phyloP scores from a whole-genome alignment of 2,888 invertebrate species.

The Ennomos erosarius region DNA sequence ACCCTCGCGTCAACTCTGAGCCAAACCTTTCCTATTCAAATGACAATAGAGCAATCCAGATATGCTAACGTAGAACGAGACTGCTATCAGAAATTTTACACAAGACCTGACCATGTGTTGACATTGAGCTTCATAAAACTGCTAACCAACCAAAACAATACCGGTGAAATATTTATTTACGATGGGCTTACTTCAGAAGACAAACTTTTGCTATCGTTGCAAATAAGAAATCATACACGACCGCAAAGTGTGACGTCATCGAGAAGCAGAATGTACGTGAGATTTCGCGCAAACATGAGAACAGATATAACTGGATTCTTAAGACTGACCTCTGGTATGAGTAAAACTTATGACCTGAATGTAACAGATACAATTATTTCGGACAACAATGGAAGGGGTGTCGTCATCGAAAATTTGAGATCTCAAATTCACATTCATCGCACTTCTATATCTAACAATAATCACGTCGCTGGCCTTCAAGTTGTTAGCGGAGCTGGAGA shows the following conservation, averaged over 20 bases:
- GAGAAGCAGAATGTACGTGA: slow-evolving; percentile 91
- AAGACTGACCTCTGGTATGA: slow-evolving; percentile 90
- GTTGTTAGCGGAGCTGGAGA: slow-evolving; percentile 96
- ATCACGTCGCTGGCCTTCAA: slow-evolving; percentile 95
- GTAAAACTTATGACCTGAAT: slow-evolving; percentile 94
- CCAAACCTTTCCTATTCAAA: slow-evolving; percentile 94
- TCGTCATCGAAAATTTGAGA: slow-evolving; percentile 95
- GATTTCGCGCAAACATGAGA: slow-evolving; percentile 90
- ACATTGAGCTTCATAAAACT: slow-evolving; percentile 95
- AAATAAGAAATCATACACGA: slow-evolving; percentile 92
- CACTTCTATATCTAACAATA: slow-evolving; percentile 93
- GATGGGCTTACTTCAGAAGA: slow-evolving; percentile 91
- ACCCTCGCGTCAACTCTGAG: slow-evolving; percentile 92
- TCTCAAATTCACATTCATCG: slow-evolving; percentile 94
- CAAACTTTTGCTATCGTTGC: slow-evolving; percentile 88
- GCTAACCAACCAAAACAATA: slow-evolving; percentile 90
- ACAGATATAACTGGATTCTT: slow-evolving; percentile 91
- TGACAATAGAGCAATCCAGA: slow-evolving; percentile 92
- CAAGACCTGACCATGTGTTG: slow-evolving; percentile 91
- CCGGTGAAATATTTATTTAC: slow-evolving; percentile 90
- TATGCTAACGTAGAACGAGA: slow-evolving; percentile 89
- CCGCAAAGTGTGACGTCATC: slow-evolving; percentile 95
- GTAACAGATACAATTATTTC: slow-evolving; percentile 93
- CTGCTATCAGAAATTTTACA: slow-evolving; percentile 93
- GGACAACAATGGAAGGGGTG: slow-evolving; percentile 97